Conservation (phyloP, 2,888 invertebrate species). For the Gari tellinella region DNA sequence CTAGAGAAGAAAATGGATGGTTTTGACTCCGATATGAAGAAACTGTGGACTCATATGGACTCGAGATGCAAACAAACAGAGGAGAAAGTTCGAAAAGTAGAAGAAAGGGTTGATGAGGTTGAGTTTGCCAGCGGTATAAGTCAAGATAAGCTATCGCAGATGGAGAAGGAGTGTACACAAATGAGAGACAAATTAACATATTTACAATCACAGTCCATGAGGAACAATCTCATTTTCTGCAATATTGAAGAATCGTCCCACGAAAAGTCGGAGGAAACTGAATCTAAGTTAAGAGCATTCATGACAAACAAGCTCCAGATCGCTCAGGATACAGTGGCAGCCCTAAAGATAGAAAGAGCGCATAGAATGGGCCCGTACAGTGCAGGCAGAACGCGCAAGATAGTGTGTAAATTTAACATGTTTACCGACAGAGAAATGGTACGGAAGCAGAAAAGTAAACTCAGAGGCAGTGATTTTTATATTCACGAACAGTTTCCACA, state of each 20-base stretch:
- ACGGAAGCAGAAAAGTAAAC: too few relatives aligned
- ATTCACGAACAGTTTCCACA: too few relatives aligned
- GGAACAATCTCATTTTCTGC: conserved; percentile 6
- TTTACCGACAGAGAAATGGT: too few relatives aligned
- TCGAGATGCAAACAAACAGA: neutral
- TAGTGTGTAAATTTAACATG: too few relatives aligned
- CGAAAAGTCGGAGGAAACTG: conserved; percentile 4
- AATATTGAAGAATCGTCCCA: conserved; percentile 7
- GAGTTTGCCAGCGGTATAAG: neutral
- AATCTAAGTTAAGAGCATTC: neutral
- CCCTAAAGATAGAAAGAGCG: neutral
- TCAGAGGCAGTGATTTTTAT: too few relatives aligned
- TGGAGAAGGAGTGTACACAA: neutral
- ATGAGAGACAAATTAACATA: neutral
- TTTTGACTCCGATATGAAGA: too few relatives aligned
- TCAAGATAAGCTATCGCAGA: neutral
- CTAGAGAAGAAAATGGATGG: too few relatives aligned
- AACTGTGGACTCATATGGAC: neutral
- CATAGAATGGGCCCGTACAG: neutral
- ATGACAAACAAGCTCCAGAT: neutral
- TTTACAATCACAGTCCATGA: neutral
- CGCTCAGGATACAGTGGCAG: neutral
- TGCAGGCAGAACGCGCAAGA: neutral
- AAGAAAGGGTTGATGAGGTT: neutral
- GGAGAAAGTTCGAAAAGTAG: neutral